Evolutionary conservation across 2,888 invertebrate genomes (phyloP).

Genomic region (Drosophila eohydei): DNA sequence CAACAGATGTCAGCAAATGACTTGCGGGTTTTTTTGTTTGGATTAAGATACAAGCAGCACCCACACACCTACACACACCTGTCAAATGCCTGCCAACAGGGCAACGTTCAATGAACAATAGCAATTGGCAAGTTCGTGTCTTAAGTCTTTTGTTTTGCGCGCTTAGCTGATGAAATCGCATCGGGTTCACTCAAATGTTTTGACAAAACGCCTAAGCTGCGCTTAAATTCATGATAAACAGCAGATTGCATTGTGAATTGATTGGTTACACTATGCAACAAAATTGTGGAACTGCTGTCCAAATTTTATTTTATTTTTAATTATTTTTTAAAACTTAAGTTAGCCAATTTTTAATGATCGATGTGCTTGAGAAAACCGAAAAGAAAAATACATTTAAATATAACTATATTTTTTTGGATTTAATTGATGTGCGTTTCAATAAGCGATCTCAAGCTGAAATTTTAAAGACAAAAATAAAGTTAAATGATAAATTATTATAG

Average conservation of each 20-base stretch:
- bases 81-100: slow-evolving; percentile 6
- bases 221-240: slow-evolving; percentile 7
- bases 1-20: slow-evolving; percentile 41
- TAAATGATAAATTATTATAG: too few relatives aligned
- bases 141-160: slow-evolving; percentile 65
- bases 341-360: too few relatives aligned
- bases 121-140: slow-evolving; percentile 57
- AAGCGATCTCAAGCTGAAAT: too few relatives aligned
- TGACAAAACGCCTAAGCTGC: slow-evolving; percentile 11
- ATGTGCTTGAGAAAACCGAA: too few relatives aligned
- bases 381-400: too few relatives aligned
- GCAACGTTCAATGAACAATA: slow-evolving; percentile 9
- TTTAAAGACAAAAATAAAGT: too few relatives aligned
- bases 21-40: slow-evolving; percentile 38
- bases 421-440: too few relatives aligned
- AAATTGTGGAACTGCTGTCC: background rate
- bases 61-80: slow-evolving; percentile 14
- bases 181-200: slow-evolving; percentile 13
- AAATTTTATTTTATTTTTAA: background rate
- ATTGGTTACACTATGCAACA: slow-evolving; percentile 13
- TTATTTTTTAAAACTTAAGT: too few relatives aligned
- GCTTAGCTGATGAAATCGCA: slow-evolving; percentile 21
- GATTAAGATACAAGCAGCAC: slow-evolving; percentile 17
- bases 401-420: too few relatives aligned
- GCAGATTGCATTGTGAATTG: slow-evolving; percentile 6